Base-by-base conservation (phyloP, 1,140 invertebrate species). In the Meloidogyne chitwoodi region DNA sequence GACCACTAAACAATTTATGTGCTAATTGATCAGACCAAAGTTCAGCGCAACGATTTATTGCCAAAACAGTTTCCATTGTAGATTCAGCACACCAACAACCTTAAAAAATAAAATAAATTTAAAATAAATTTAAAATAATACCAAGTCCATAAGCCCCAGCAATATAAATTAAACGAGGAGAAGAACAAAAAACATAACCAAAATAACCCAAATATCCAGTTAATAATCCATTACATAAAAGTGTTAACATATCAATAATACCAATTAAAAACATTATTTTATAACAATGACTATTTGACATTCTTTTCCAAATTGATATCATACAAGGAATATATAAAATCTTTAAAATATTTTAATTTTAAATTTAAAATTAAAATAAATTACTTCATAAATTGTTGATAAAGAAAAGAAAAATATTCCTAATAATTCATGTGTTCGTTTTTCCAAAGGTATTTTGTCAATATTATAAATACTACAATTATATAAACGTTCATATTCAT, bases 391-490 rank as follows among this genome's bases (percentile, higher is more conserved):
- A 38, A 76, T 76, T 27, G 31, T 48, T 19, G 22, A 24, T 22
- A 73, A 48, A 6, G 68, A 26, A 61, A 81, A 61, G 11, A 83
- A 74, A 10, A 79, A 22, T n/a, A 68, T 19, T n/a, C 80, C 80
- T 22, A 79, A 22, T 14, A 34, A 26, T 24, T 56, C 31, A 41
- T 83, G 65, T 66, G 70, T 38, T 8, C 80, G 76, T 48, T 74
- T 34, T 75, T 69, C 76, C 27, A 75, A 34, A 22, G 80, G 76
- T 29, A 81, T 73, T 27, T 56, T 19, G 31, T 65, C 56, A 26
- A 68, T 27, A 69, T 69, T 65, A 63, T 83, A 81, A 34, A 70
- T 56, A 29, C 61, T 56, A 48, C 80, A 81, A 63, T 81, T 81
- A 68, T 81, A 81, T 34, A 80, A 56, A 10, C 48, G 27, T 19